phyloP scores from a whole-genome alignment of 2,888 invertebrate species.

The Orgyia antiqua region DNA sequence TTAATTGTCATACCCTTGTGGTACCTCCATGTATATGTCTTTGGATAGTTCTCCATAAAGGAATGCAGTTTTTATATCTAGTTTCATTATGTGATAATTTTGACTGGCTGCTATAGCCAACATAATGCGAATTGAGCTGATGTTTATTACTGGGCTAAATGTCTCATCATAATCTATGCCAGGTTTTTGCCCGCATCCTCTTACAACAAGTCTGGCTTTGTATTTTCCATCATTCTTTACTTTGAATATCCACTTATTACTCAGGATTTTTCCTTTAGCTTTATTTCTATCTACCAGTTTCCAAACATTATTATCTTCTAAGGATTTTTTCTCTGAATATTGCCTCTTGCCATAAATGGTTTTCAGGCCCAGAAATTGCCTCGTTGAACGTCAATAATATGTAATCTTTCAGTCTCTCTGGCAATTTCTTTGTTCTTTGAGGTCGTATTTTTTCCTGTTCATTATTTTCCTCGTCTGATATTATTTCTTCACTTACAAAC shows the following conservation, averaged over 20 bases:
- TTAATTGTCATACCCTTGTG: too few species aligned
- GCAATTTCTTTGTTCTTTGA: background rate
- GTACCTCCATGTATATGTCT: too few species aligned
- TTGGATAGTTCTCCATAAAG: too few species aligned
- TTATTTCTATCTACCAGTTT: background rate
- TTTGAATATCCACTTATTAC: conserved; percentile 1
- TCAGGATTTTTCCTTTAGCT: background rate
- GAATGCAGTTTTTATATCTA: too few species aligned
- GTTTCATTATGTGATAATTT: too few species aligned
- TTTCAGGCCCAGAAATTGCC: background rate
- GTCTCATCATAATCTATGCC: background rate
- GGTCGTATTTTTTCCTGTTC: too few species aligned
- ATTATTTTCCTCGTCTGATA: too few species aligned
- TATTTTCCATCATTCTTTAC: background rate
- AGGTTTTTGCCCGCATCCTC: background rate
- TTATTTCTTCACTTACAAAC: too few species aligned
- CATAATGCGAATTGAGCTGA: background rate
- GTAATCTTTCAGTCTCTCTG: background rate
- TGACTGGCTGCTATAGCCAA: conserved; percentile 1
- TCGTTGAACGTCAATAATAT: background rate
- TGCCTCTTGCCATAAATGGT: background rate
- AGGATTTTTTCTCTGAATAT: background rate
- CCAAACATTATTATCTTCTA: background rate
- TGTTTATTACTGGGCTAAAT: background rate
- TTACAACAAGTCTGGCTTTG: too few species aligned